These are phyloP conservation scores for Rhagonycha fulva DNA, from an alignment of 2,888 invertebrate species.

Conservation along the genomic window DNA sequence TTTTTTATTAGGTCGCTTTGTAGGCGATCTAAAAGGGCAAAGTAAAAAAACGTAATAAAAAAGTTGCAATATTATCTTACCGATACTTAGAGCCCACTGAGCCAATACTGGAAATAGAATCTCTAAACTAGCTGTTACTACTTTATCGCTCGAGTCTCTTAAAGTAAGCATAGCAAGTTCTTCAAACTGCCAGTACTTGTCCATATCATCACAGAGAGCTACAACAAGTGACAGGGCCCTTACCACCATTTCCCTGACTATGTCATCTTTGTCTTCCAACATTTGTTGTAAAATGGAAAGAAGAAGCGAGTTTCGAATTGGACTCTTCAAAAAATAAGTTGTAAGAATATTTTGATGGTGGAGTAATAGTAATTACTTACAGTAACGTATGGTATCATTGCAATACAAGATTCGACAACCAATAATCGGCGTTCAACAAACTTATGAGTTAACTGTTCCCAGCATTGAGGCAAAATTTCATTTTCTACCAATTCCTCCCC, in stretches of 20 bases:
- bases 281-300: constrained; percentile 75
- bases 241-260: constrained; percentile 65
- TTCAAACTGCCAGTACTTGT: constrained; percentile 66
- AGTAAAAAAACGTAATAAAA: constrained; percentile 1
- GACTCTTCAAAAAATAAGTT: constrained; percentile 51
- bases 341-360: background rate
- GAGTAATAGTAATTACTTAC: constrained; percentile 49
- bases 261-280: constrained; percentile 68
- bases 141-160: constrained; percentile 60
- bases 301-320: constrained; percentile 68
- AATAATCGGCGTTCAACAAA: constrained; percentile 68
- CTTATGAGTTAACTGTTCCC: constrained; percentile 73
- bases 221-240: constrained; percentile 65
- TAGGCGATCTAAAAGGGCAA: constrained; percentile 53
- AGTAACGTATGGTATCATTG: constrained; percentile 67
- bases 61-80: constrained; percentile 33
- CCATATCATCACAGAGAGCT: constrained; percentile 65
- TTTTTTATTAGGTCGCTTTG: constrained; percentile 59
- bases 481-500: constrained; percentile 63
- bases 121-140: constrained; percentile 59
- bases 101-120: constrained; percentile 66
- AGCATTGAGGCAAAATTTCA: constrained; percentile 71
- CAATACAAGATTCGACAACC: constrained; percentile 71
- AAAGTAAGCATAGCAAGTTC: constrained; percentile 64
- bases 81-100: constrained; percentile 61